Evolutionary conservation across 2,113 vertebrate genomes (phyloP).

Genomic region (Cebus imitator): DNA sequence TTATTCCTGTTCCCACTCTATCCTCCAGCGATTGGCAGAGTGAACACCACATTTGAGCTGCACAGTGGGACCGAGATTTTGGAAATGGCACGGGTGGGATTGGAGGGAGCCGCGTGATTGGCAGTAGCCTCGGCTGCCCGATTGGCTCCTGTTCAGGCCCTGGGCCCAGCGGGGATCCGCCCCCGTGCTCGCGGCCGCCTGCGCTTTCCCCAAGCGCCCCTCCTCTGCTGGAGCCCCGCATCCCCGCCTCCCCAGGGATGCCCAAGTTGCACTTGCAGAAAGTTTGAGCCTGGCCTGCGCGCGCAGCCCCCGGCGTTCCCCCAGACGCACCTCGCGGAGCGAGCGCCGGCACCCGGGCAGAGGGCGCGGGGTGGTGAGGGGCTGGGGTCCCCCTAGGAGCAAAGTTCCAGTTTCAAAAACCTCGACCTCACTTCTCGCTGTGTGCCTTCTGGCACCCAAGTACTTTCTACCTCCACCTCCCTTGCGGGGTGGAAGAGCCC

Average conservation of each 20-base stretch:
- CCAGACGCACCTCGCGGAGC: not conserved
- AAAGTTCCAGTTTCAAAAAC: not conserved
- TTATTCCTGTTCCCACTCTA: slow-evolving; percentile 93
- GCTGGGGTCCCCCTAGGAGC: not conserved
- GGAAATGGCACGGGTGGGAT: slow-evolving; percentile 96
- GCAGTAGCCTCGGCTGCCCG: slow-evolving; percentile 92
- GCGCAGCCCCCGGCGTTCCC: not conserved
- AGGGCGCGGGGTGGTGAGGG: not conserved
- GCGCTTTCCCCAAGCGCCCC: slow-evolving; percentile 75
- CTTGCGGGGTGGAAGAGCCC: not conserved
- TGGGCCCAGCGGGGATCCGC: slow-evolving; percentile 93
- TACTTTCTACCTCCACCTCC: not conserved
- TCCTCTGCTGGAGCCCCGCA: slow-evolving; percentile 54
- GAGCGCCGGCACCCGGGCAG: not conserved
- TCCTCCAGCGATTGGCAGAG: slow-evolving; percentile 99
- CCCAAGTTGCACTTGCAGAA: slow-evolving; percentile 90
- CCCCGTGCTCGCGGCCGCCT: slow-evolving; percentile 88
- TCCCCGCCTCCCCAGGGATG: slow-evolving; percentile 69
- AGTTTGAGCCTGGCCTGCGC: slow-evolving; percentile 87
- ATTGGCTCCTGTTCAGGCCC: slow-evolving; percentile 98
- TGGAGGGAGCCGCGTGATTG: slow-evolving; percentile 97
- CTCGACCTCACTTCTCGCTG: not conserved
- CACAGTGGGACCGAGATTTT: slow-evolving; percentile 95
- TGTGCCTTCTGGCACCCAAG: not conserved
- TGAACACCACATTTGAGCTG: slow-evolving; percentile 92